Percentiles rank a stretch among this genome's conserved stretches.
Evolutionary conservation across 2,797 vertebrate species (phyloP).

Genomic region (Nyctibius grandis): DNA sequence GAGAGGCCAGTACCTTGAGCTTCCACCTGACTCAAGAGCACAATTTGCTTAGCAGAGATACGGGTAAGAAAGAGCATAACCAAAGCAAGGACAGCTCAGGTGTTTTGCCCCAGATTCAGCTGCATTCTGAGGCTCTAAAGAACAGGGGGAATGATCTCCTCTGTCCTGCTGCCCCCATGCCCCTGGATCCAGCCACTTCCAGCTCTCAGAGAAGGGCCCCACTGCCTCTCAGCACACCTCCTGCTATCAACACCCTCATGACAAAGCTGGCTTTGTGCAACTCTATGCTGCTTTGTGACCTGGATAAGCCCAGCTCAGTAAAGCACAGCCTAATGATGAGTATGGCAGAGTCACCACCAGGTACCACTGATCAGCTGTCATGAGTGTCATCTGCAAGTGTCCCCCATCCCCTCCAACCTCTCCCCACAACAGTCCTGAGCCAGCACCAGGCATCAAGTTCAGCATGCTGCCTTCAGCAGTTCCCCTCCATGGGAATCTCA

Average conservation of each 20-base stretch:
- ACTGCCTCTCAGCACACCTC: neutral
- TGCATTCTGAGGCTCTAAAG: neutral
- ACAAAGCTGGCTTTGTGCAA: neutral
- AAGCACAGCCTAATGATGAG: neutral
- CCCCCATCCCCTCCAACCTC: neutral
- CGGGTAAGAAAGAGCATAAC: neutral
- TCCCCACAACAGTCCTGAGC: neutral
- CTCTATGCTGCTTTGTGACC: neutral
- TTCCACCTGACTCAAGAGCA: neutral
- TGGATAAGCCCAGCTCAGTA: neutral
- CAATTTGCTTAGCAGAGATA: neutral
- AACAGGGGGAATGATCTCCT: neutral
- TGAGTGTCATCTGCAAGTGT: neutral
- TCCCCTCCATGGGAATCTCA: neutral
- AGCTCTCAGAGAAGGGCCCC: neutral
- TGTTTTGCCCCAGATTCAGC: neutral
- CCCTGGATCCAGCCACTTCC: neutral
- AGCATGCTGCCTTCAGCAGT: neutral
- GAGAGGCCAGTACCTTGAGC: neutral
- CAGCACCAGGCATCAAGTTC: neutral
- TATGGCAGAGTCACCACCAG: neutral
- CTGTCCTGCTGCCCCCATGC: neutral
- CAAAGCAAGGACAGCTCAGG: neutral
- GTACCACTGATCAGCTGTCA: neutral
- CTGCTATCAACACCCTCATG: neutral